Conservation (phyloP, 2,888 invertebrate genomes). For the Drosophila robusta region DNA sequence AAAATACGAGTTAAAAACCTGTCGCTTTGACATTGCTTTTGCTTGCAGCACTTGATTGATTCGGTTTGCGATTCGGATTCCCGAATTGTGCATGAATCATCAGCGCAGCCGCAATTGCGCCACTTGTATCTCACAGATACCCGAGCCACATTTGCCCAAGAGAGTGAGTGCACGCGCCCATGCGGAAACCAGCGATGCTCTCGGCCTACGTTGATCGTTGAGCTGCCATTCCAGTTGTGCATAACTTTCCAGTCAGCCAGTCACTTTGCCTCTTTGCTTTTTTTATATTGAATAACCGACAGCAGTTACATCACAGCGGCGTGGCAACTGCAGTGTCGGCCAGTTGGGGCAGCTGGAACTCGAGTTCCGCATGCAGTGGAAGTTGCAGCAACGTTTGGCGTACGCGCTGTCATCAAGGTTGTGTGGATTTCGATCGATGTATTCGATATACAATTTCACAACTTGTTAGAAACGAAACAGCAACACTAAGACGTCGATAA, state of each 20-base stretch:
- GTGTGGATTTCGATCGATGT: slow-evolving; percentile 39
- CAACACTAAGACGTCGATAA: slow-evolving; percentile 18
- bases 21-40: slow-evolving; percentile 43
- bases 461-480: slow-evolving; percentile 45
- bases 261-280: slow-evolving; percentile 24
- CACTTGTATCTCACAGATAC: slow-evolving; percentile 36
- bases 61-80: slow-evolving; percentile 71
- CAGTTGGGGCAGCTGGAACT: slow-evolving; percentile 22
- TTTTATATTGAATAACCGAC: slow-evolving; percentile 18
- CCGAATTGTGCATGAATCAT: slow-evolving; percentile 80
- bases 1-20: slow-evolving; percentile 48
- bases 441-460: slow-evolving; percentile 58
- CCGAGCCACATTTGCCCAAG: slow-evolving; percentile 9
- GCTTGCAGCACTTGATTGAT: too few species aligned
- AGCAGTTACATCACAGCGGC: slow-evolving; percentile 55
- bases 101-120: slow-evolving; percentile 33
- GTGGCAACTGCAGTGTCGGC: slow-evolving; percentile 35
- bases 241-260: slow-evolving; percentile 44
- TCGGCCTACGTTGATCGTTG: slow-evolving; percentile 22
- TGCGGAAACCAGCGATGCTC: slow-evolving; percentile 43
- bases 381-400: slow-evolving; percentile 22
- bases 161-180: slow-evolving; percentile 27
- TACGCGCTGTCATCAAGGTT: slow-evolving; percentile 46
- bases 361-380: slow-evolving; percentile 68
- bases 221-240: slow-evolving; percentile 32